These are phyloP conservation scores for Cheilosia grossa DNA, from an alignment of 2,888 invertebrate genomes.

Conservation along the genomic window DNA sequence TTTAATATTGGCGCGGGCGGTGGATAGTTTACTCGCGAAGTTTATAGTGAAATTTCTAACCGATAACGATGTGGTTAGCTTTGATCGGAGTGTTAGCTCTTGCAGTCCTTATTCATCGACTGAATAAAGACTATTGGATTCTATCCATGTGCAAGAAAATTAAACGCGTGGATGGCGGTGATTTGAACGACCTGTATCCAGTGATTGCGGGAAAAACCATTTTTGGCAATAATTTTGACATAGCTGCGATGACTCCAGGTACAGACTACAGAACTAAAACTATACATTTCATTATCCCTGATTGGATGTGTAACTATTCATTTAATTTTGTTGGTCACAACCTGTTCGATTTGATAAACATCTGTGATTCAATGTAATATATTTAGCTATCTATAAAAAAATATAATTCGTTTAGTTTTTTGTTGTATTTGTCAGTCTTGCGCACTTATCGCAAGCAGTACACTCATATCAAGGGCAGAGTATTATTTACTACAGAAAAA, in stretches of 20 bases:
- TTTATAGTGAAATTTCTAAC: conserved; percentile 15
- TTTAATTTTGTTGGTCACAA: neutral
- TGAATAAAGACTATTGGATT: conserved; percentile 78
- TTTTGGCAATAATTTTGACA: conserved; percentile 81
- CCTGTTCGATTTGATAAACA: conserved; percentile 16
- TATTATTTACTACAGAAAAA: neutral
- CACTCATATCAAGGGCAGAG: neutral
- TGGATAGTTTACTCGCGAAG: neutral
- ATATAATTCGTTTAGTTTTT: neutral
- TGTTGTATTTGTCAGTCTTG: conserved; percentile 17
- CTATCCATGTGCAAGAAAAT: conserved; percentile 77
- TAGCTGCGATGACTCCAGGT: conserved; percentile 78
- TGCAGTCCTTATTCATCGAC: conserved; percentile 71
- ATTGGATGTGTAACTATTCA: neutral
- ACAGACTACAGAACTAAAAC: conserved; percentile 4
- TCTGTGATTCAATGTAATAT: neutral
- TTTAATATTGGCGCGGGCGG: neutral
- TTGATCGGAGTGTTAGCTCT: conserved; percentile 50
- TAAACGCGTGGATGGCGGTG: conserved; percentile 78
- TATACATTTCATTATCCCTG: neutral
- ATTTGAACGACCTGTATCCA: conserved; percentile 76
- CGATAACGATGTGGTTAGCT: conserved; percentile 41
- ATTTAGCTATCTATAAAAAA: conserved; percentile 1
- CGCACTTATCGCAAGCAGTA: neutral
- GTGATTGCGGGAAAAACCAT: conserved; percentile 77